Evolutionary conservation across 2,797 vertebrate species (phyloP).

Genomic region (Gymnopithys bicolor): DNA sequence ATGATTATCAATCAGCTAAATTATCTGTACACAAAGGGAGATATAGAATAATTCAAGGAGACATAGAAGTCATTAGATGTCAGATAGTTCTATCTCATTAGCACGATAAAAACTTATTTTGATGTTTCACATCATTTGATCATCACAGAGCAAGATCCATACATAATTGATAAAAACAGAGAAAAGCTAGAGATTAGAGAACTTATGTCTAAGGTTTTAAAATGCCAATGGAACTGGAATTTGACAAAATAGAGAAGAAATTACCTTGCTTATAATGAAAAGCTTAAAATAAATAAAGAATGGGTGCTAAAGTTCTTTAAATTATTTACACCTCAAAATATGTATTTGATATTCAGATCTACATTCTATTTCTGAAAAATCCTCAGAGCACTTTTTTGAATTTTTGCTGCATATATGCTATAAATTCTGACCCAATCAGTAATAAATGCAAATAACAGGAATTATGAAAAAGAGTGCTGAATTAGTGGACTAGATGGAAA

Average conservation of each 20-base stretch:
- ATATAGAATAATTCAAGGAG: constrained; percentile 43
- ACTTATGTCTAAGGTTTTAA: background rate
- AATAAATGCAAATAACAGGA: background rate
- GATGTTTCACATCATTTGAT: constrained; percentile 28
- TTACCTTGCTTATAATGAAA: background rate
- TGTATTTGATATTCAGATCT: background rate
- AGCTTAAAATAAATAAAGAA: background rate
- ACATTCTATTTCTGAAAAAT: background rate
- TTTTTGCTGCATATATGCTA: background rate
- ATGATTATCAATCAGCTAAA: background rate
- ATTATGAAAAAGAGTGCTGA: background rate
- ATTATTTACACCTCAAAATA: background rate
- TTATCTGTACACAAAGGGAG: background rate
- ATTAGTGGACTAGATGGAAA: background rate
- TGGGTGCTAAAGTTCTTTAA: background rate
- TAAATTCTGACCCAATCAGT: background rate
- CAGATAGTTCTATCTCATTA: constrained; percentile 37
- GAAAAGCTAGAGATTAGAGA: background rate
- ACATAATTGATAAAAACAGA: constrained; percentile 38
- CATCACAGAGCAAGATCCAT: constrained; percentile 27
- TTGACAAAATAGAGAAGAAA: background rate
- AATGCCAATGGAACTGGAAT: background rate
- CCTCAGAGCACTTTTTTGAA: background rate
- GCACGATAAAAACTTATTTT: constrained; percentile 46
- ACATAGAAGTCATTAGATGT: constrained; percentile 34